Conservation (phyloP, 2,113 vertebrate genomes). For the Cyanistes caeruleus region DNA sequence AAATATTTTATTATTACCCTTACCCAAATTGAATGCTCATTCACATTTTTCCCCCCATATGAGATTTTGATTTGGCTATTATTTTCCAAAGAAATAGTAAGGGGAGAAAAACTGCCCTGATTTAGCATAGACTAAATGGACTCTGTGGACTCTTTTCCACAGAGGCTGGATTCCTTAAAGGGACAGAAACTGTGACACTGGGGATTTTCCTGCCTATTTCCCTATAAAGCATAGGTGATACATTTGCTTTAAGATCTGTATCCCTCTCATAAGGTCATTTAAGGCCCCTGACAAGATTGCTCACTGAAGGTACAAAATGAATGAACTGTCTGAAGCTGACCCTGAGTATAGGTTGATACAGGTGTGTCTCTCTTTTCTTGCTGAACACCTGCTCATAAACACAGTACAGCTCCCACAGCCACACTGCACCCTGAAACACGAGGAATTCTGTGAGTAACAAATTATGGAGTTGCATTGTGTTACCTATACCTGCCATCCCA, state of each 20-base stretch:
- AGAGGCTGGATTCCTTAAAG: background rate
- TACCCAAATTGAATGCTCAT: background rate
- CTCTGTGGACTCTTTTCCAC: background rate
- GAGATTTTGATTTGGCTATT: background rate
- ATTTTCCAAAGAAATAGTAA: background rate
- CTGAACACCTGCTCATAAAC: background rate
- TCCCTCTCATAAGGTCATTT: background rate
- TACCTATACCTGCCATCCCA: background rate
- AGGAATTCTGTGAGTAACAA: background rate
- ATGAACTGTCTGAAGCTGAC: background rate
- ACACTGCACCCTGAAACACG: background rate
- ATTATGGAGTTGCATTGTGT: background rate
- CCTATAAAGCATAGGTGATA: background rate
- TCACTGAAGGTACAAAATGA: background rate
- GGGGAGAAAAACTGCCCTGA: background rate
- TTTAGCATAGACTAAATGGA: background rate
- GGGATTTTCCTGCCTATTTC: background rate
- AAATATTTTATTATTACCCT: background rate
- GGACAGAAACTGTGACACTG: background rate
- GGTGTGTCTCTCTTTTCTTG: rapidly evolving
- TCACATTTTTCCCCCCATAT: background rate
- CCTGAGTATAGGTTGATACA: rapidly evolving
- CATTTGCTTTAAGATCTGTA: background rate
- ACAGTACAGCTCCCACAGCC: background rate
- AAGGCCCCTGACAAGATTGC: background rate